phyloP scores from a whole-genome alignment of 2,797 vertebrate genomes.

The Danio tinwini region DNA sequence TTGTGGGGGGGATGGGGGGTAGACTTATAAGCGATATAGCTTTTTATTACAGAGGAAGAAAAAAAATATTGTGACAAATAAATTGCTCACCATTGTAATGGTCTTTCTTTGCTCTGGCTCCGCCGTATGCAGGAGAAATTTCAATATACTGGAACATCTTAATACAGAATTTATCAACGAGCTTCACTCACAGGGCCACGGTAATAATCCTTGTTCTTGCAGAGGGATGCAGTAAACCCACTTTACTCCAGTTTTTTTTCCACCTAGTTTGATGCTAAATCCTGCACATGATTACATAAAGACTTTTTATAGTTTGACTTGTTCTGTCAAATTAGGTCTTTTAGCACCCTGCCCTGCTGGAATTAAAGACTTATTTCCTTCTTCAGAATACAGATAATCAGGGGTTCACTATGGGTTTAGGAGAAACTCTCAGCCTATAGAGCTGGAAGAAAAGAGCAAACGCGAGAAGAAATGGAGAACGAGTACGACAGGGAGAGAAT shows the following conservation, averaged over 20 bases:
- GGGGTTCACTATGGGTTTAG: conserved; percentile 63
- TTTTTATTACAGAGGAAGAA: conserved; percentile 61
- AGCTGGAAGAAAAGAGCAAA: not conserved
- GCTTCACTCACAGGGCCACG: conserved; percentile 72
- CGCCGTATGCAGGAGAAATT: conserved; percentile 71
- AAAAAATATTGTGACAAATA: conserved; percentile 75
- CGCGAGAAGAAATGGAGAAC: conserved; percentile 37
- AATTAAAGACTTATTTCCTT: conserved; percentile 75
- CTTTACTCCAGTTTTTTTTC: conserved; percentile 76
- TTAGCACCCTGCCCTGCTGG: conserved; percentile 70
- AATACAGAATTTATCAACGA: conserved; percentile 78
- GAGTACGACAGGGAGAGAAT: conserved; percentile 20
- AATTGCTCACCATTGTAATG: conserved; percentile 77
- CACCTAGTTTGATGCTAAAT: conserved; percentile 69
- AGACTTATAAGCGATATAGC: conserved; percentile 66
- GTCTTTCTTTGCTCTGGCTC: conserved; percentile 60
- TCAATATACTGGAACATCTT: conserved; percentile 77
- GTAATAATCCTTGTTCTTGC: conserved; percentile 76
- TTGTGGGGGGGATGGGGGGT: conserved; percentile 3
- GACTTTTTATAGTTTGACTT: conserved; percentile 73
- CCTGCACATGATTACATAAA: conserved; percentile 76
- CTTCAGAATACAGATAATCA: conserved; percentile 73
- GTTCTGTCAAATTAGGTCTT: conserved; percentile 80
- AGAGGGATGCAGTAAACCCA: conserved; percentile 76
- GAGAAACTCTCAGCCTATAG: conserved; percentile 24